These are phyloP conservation scores for Stegana nigrithorax DNA, from an alignment of 2,888 invertebrate genomes.

Conservation along the genomic window DNA sequence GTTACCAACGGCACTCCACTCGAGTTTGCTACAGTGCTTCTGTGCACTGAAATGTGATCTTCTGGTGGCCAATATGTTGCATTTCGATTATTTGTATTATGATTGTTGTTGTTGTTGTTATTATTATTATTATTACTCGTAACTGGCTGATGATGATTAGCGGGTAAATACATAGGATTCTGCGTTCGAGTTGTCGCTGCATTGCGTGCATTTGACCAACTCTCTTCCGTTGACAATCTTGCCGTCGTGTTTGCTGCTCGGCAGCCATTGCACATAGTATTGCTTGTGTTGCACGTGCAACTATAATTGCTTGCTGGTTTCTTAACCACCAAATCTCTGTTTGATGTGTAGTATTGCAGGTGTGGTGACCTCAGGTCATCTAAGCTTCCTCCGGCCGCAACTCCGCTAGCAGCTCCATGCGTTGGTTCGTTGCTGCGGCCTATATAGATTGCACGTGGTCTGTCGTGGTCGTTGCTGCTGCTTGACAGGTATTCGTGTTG, in stretches of 20 bases:
- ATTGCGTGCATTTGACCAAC: constrained; percentile 26
- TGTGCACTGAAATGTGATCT: constrained; percentile 30
- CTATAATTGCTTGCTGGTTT: constrained; percentile 35
- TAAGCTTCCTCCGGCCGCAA: not conserved
- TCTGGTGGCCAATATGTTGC: constrained; percentile 41
- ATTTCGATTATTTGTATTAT: constrained; percentile 2
- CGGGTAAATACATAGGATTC: constrained; percentile 37
- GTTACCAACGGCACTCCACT: not conserved
- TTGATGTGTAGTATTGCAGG: constrained; percentile 37
- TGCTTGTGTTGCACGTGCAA: constrained; percentile 42
- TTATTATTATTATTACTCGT: constrained; percentile 9
- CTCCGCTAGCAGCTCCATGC: constrained; percentile 11
- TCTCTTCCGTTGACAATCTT: constrained; percentile 24
- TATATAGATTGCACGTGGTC: constrained; percentile 30
- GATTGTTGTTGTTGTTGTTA: constrained; percentile 13
- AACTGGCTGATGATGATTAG: no score
- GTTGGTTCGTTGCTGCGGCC: constrained; percentile 24
- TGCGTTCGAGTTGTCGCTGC: constrained; percentile 19
- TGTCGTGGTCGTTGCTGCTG: constrained; percentile 26
- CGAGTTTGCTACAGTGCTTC: not conserved
- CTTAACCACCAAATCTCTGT: constrained; percentile 40
- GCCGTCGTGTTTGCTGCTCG: constrained; percentile 28
- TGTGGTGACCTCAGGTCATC: constrained; percentile 14
- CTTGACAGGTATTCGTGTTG: constrained; percentile 58
- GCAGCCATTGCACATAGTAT: constrained; percentile 41